Percentiles rank a stretch among this genome's conserved stretches.
These are phyloP conservation scores for Noctua fimbriata DNA, from an alignment of 2,888 invertebrate genomes.

Conservation along the genomic window DNA sequence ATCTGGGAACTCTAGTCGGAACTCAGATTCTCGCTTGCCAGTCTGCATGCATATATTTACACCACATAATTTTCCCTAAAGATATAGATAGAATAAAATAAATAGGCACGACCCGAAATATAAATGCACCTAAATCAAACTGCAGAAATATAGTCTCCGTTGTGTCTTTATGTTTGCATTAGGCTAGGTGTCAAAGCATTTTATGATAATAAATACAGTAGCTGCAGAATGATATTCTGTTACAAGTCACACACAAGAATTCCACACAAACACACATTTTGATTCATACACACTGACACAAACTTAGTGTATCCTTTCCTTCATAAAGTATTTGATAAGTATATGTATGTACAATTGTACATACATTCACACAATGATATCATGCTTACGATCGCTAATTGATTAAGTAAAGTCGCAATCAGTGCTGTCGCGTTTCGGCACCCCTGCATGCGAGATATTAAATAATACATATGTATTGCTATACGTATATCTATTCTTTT, in stretches of 20 bases:
- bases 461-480: background rate
- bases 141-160: slow-evolving; percentile 1
- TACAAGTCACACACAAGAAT: slow-evolving; percentile 7
- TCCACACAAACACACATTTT: background rate
- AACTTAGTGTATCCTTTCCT: slow-evolving; percentile 1
- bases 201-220: slow-evolving; percentile 44
- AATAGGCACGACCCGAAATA: background rate
- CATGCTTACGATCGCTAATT: slow-evolving; percentile 50
- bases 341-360: background rate
- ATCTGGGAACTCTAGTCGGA: background rate
- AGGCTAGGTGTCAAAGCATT: slow-evolving; percentile 23
- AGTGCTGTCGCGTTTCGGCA: slow-evolving; percentile 17
- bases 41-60: background rate
- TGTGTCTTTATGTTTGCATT: slow-evolving; percentile 21
- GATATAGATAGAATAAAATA: background rate
- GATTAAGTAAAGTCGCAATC: slow-evolving; percentile 46
- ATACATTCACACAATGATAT: slow-evolving; percentile 40
- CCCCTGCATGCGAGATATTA: background rate
- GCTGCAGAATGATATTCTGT: slow-evolving; percentile 32
- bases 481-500: background rate
- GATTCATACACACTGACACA: slow-evolving; percentile 4
- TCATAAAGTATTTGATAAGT: slow-evolving; percentile 36
- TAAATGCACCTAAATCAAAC: slow-evolving; percentile 2
- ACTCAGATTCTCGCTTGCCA: background rate
- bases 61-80: slow-evolving; percentile 1